Evolutionary conservation across 2,113 vertebrate genomes (phyloP).

Genomic region (Atlantisia rogersi): DNA sequence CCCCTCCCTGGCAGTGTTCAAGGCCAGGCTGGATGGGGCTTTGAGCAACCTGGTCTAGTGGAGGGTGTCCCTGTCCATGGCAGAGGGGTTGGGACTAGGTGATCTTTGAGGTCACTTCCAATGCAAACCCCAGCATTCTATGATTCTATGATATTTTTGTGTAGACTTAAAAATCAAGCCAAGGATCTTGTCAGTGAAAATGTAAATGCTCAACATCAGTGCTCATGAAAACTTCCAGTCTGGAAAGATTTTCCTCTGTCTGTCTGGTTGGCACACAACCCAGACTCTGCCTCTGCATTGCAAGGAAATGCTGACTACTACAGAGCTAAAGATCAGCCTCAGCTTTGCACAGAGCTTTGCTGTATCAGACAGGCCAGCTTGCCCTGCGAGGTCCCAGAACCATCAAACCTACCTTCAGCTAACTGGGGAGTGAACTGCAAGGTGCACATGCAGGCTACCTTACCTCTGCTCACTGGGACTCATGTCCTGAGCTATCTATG

Average conservation of each 20-base stretch:
- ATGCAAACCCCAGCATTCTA: too few species aligned
- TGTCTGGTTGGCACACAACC: not conserved
- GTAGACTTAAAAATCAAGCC: not conserved
- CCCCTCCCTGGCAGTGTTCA: too few species aligned
- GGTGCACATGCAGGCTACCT: fast-evolving
- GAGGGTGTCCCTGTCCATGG: too few species aligned
- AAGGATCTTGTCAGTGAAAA: not conserved
- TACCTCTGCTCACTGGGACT: not conserved
- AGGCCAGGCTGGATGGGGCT: too few species aligned
- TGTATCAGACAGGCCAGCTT: not conserved
- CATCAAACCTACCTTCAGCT: not conserved
- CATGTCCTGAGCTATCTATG: not conserved
- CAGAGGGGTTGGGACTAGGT: too few species aligned
- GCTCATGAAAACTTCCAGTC: not conserved
- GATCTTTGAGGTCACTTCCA: too few species aligned
- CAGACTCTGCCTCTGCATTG: not conserved
- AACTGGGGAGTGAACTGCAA: fast-evolving
- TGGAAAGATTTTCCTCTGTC: not conserved
- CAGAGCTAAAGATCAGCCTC: not conserved
- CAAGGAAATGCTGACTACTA: not conserved
- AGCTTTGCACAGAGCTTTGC: not conserved
- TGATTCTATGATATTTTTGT: not conserved
- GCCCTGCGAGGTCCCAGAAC: not conserved
- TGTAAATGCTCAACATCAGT: not conserved
- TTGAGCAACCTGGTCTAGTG: too few species aligned